phyloP scores from a whole-genome alignment of 2,888 invertebrate species.

The Teleogryllus oceanicus region DNA sequence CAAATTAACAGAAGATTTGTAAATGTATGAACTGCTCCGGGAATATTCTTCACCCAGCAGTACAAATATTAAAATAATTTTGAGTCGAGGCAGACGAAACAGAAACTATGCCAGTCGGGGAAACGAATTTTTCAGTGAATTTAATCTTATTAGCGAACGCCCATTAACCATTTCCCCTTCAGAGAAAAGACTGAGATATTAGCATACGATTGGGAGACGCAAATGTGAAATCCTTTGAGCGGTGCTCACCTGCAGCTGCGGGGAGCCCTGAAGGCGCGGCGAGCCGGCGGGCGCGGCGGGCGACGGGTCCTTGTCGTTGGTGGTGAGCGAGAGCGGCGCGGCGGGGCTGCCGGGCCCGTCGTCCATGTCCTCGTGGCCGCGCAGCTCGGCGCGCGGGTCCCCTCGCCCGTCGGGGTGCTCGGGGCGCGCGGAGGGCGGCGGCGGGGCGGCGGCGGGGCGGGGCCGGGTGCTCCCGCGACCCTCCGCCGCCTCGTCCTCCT shows the following conservation, averaged over 20 bases:
- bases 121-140: no score
- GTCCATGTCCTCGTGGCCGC: conserved; percentile 44
- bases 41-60: no score
- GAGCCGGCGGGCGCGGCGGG: conserved; percentile 42
- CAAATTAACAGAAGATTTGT: no score
- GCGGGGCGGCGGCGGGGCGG: not conserved
- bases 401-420: conserved; percentile 21
- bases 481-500: conserved; percentile 41
- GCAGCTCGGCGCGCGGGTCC: conserved; percentile 28
- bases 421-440: not conserved
- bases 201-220: no score
- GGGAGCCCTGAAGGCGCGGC: not conserved
- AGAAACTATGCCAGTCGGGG: no score
- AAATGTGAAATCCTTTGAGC: not conserved
- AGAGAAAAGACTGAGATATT: no score
- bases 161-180: no score
- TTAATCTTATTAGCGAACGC: no score
- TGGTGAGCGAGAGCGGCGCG: conserved; percentile 67
- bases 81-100: no score
- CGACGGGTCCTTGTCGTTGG: conserved; percentile 47
- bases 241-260: not conserved
- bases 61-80: no score
- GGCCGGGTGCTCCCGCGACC: not conserved
- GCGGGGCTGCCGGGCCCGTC: conserved; percentile 63
- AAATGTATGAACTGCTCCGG: no score